Base-by-base conservation (phyloP, 2,888 invertebrate genomes). In the Holacanthella duospinosa region DNA sequence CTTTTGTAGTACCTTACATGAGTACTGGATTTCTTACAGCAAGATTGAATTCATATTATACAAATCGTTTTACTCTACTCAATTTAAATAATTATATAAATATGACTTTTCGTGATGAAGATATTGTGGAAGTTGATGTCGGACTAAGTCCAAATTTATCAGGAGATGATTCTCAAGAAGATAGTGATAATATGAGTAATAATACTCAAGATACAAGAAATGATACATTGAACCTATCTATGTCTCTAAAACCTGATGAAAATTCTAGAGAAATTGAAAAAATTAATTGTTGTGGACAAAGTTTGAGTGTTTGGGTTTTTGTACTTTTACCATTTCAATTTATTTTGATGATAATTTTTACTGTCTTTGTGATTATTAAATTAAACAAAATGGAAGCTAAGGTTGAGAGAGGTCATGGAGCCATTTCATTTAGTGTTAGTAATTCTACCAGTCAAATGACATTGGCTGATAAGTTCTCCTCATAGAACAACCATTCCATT, bases 51-150 rank as follows among this genome's bases (percentile, higher is more conserved):
- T 6, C 27, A n/a, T 58, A 58, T 28, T 43, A 36, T 21, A 21
- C n/a, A 28, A n/a, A n/a, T 6, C 24, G 27, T 29, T 27, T 58
- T 6, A 58, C 58, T 2, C 28, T 58, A 12, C 58, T 28, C 24
- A 29, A 58, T 43, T 19, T 58, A 4, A 58, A 29, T 6, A 12
- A 27, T 12, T 43, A 36, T 28, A 25, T 58, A 9, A 58, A 58
- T 25, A 58, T 58, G 58, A 58, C 58, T 3, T 58, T 58, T 25
- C 24, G 29, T n/a, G 58, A 58, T 3, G 58, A 58, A 21, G 58
- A 58, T 25, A 4, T 58, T 9, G 21, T 58, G 2, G 43, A 58
- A 43, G 24, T 28, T 6, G 58, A 58, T 12, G 6, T 36, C 2
- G 19, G 24, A 12, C 29, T 29, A 29, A 58, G 58, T 21, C 12